Evolutionary conservation across 2,888 invertebrate species (phyloP).

Genomic region (Hybos culiciformis): DNA sequence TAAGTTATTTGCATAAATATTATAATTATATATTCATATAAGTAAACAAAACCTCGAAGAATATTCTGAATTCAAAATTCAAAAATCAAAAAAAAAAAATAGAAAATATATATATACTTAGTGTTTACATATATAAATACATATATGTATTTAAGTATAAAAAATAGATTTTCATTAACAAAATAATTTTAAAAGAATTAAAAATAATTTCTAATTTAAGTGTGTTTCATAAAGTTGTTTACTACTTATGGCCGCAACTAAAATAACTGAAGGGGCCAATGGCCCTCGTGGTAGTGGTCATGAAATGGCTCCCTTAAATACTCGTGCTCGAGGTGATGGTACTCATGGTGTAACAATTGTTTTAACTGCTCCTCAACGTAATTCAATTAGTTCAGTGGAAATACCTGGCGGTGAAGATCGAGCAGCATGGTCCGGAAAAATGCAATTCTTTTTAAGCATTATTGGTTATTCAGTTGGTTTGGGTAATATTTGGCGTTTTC

Average conservation of each 20-base stretch:
- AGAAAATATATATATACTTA: no score
- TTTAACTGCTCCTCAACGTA: conserved; percentile 51
- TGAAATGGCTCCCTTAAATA: conserved; percentile 67
- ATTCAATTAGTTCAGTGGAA: conserved; percentile 43
- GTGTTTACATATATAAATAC: no score
- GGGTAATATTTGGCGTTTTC: conserved; percentile 91
- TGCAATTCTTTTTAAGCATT: conserved; percentile 82
- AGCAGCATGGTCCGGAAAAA: conserved; percentile 78
- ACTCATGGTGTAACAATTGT: conserved; percentile 67
- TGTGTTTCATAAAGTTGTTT: no score
- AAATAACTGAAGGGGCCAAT: conserved; percentile 33
- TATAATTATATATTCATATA: no score
- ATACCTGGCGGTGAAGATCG: conserved; percentile 42
- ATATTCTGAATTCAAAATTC: no score
- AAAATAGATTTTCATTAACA: no score
- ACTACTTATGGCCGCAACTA: conserved; percentile 37
- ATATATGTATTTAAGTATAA: no score
- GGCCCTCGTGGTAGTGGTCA: conserved; percentile 44
- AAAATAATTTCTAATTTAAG: no score
- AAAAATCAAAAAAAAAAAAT: no score
- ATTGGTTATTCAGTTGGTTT: conserved; percentile 84
- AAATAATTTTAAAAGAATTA: no score
- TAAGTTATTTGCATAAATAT: no score
- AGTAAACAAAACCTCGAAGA: no score
- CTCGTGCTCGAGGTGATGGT: conserved; percentile 45